Evolutionary conservation across 2,888 invertebrate genomes (phyloP).

Genomic region (Eustalomyia histrio): DNA sequence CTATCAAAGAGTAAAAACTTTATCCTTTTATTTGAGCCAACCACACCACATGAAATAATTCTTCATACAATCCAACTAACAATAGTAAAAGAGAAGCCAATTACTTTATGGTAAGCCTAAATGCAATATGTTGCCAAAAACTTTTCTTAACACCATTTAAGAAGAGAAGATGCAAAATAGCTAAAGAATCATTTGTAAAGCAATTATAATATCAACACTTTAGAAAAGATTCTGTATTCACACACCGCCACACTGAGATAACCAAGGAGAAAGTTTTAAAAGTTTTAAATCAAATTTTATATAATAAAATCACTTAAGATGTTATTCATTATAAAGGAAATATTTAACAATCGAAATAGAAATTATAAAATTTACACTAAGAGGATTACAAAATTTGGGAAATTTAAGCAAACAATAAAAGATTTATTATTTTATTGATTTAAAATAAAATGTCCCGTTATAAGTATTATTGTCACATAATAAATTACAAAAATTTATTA

Average conservation of each 20-base stretch:
- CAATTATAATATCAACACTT: constrained; percentile 62
- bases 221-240: constrained; percentile 3
- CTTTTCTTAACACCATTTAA: constrained; percentile 64
- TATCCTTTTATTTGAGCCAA: constrained; percentile 25
- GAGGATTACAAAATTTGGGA: neutral
- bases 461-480: constrained; percentile 8
- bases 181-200: constrained; percentile 57
- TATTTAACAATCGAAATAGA: neutral
- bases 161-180: constrained; percentile 54
- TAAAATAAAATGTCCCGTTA: neutral
- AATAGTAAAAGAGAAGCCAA: constrained; percentile 44
- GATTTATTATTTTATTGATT: neutral
- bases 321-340: constrained; percentile 8
- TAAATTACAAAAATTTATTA: neutral
- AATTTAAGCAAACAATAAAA: constrained; percentile 3
- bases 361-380: neutral
- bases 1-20: constrained; percentile 22
- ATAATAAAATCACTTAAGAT: constrained; percentile 29
- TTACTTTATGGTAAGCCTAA: constrained; percentile 61
- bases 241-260: neutral
- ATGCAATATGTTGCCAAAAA: constrained; percentile 67
- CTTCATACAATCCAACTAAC: neutral
- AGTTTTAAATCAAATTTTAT: constrained; percentile 39
- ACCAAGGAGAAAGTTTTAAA: constrained; percentile 56
- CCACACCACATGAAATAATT: constrained; percentile 11